Base-by-base conservation (phyloP, 2,888 invertebrate genomes). In the Pollenia labialis region DNA sequence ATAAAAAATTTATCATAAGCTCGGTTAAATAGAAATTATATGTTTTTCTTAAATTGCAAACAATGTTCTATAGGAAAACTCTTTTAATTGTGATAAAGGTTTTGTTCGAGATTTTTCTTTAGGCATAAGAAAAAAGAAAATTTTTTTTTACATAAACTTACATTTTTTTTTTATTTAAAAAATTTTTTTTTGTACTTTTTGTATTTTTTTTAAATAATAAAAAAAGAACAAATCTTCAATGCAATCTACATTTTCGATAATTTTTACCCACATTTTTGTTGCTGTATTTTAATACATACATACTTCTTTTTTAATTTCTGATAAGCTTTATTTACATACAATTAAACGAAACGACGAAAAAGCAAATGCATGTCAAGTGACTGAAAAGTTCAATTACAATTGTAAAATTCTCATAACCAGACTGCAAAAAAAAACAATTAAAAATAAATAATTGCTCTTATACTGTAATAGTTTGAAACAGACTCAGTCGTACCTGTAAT, bases 311-410 rank as follows among this genome's bases (percentile, higher is more conserved):
- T 54, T 54, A 54, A 71, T 71, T 71, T 40, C 9, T n/a, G 58
- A 72, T 76, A 44, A 76, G 54, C 52, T 52, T 64, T 54, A 44
- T 76, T 76, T 76, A 66, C 18, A 76, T n/a, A 66, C 50, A 75
- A 74, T 60, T 58, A 23, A 72, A 46, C 7, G 3, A 72, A 44
- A 60, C 42, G 4, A 14, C 7, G 40, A 58, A 48, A 60, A 54
- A 56, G 9, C 40, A 48, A 64, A 52, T 62, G 42, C 42, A 54
- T n/a, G 52, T 76, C 44, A 64, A 62, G 44, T 56, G 56, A 58
- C 40, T 77, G 40, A 68, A 77, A 68, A 77, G 68, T 77, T 77
- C 56, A 66, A 68, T 46, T 58, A 50, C 42, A 64, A 64, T 64
- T 56, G 32, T 6, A 32, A 32, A 32, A 48, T 46, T 11, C 12